A percentile compares a stretch with the other conserved stretches of the same genome.
These are phyloP conservation scores for Spodoptera exigua DNA, from an alignment of 2,888 invertebrate genomes.

Conservation along the genomic window DNA sequence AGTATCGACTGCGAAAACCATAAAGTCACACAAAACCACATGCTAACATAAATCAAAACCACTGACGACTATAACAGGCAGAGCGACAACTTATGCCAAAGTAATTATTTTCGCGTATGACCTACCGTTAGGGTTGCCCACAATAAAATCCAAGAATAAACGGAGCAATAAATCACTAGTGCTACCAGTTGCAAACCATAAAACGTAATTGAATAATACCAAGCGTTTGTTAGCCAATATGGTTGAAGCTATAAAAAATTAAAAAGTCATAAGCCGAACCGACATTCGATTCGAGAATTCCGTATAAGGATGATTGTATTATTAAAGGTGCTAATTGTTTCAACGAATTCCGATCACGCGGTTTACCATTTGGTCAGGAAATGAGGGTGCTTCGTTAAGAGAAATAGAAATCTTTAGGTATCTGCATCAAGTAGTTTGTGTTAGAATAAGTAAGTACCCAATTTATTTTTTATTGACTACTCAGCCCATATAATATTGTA, in stretches of 20 bases:
- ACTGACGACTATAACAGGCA: slow-evolving; percentile 49
- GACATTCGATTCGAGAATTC: slow-evolving; percentile 45
- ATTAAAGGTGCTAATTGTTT: slow-evolving; percentile 1
- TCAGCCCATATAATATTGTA: too few relatives aligned
- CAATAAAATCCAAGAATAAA: slow-evolving; percentile 76
- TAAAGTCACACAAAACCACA: slow-evolving; percentile 44
- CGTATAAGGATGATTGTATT: slow-evolving; percentile 19
- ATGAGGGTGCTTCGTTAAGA: too few relatives aligned
- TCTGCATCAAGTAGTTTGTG: too few relatives aligned
- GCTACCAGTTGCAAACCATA: slow-evolving; percentile 77
- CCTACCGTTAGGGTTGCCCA: slow-evolving; percentile 65
- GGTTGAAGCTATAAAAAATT: slow-evolving; percentile 71
- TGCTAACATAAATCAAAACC: slow-evolving; percentile 49
- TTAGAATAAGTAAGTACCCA: too few relatives aligned
- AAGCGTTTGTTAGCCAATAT: slow-evolving; percentile 62
- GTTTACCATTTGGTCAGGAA: too few relatives aligned
- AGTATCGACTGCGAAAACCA: slow-evolving; percentile 26
- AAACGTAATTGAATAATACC: slow-evolving; percentile 84
- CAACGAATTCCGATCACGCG: too few relatives aligned
- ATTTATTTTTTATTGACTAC: too few relatives aligned
- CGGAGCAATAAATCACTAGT: slow-evolving; percentile 80
- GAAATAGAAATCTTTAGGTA: too few relatives aligned
- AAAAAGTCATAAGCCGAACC: slow-evolving; percentile 53
- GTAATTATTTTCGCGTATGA: slow-evolving; percentile 52
- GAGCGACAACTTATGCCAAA: slow-evolving; percentile 33